Evolutionary conservation across 2,113 vertebrate genomes (phyloP).

Genomic region (Caracal caracal): DNA sequence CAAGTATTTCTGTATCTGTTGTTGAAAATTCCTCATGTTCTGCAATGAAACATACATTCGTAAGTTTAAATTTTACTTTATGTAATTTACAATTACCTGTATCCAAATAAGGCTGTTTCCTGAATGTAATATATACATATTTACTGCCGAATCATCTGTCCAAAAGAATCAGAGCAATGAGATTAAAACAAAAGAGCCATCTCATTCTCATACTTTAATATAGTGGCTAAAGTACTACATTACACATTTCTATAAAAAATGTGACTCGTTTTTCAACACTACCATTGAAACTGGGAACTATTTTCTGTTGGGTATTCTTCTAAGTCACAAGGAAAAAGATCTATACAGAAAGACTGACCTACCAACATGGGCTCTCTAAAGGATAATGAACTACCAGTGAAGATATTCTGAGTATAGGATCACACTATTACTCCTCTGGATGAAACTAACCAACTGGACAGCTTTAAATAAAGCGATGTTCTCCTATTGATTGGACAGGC

Average conservation of each 20-base stretch:
- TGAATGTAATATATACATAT: conserved; percentile 94
- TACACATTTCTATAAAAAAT: neutral
- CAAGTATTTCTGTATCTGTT: neutral
- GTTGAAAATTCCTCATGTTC: neutral
- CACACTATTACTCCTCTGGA: too few species aligned
- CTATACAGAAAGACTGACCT: neutral
- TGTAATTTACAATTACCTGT: conserved; percentile 88
- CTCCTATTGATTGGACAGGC: neutral
- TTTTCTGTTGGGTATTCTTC: neutral
- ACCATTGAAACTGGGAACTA: neutral
- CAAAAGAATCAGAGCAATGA: conserved; percentile 78
- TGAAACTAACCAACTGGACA: neutral
- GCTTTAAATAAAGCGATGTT: neutral
- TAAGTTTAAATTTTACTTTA: neutral
- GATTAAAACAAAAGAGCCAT: conserved; percentile 44
- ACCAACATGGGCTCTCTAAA: neutral
- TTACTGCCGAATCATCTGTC: conserved; percentile 90
- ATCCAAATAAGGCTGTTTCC: conserved; percentile 92
- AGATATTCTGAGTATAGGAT: neutral
- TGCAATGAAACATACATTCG: neutral
- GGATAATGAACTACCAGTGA: neutral
- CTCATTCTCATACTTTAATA: neutral
- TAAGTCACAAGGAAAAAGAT: neutral
- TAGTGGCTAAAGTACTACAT: neutral
- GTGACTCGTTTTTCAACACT: neutral